These are phyloP conservation scores for Pteropus alecto DNA, from an alignment of 2,113 vertebrate genomes.

Conservation along the genomic window DNA sequence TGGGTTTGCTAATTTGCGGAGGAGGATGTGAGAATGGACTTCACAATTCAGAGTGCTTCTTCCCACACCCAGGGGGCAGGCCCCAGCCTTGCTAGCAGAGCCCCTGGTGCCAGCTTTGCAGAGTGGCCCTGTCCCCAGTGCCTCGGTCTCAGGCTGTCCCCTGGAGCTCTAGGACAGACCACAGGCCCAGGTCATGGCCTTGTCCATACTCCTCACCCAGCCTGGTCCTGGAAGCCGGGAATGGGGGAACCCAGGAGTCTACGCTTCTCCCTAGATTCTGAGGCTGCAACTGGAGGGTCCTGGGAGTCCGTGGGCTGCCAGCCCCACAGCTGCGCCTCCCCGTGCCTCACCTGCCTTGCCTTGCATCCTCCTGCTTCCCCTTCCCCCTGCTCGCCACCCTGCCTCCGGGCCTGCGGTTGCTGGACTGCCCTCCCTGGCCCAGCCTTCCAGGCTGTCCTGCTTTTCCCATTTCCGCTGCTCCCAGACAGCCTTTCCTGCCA, in stretches of 20 bases:
- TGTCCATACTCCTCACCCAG: background rate
- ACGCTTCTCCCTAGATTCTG: background rate
- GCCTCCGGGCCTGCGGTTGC: background rate
- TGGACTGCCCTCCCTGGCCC: background rate
- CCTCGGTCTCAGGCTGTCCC: no score
- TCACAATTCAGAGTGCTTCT: background rate
- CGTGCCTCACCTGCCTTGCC: background rate
- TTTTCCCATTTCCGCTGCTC: background rate
- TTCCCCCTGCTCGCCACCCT: background rate
- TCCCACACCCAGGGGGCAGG: background rate
- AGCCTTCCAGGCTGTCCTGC: background rate
- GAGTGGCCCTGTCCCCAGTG: background rate
- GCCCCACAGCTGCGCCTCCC: background rate
- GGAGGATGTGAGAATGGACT: background rate
- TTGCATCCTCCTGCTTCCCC: background rate
- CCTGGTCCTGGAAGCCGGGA: background rate
- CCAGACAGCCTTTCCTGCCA: background rate
- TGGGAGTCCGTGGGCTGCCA: background rate
- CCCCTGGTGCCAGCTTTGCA: background rate
- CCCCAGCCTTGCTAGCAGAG: background rate
- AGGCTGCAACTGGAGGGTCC: background rate
- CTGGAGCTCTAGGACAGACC: background rate
- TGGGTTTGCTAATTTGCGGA: constrained; percentile 38
- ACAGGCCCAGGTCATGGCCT: no score
- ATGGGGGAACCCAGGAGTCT: background rate